Evolutionary conservation across 2,797 vertebrate genomes (phyloP), one percentile per base, ranked within the genome.

Genomic region (Garrulus glandarius): DNA sequence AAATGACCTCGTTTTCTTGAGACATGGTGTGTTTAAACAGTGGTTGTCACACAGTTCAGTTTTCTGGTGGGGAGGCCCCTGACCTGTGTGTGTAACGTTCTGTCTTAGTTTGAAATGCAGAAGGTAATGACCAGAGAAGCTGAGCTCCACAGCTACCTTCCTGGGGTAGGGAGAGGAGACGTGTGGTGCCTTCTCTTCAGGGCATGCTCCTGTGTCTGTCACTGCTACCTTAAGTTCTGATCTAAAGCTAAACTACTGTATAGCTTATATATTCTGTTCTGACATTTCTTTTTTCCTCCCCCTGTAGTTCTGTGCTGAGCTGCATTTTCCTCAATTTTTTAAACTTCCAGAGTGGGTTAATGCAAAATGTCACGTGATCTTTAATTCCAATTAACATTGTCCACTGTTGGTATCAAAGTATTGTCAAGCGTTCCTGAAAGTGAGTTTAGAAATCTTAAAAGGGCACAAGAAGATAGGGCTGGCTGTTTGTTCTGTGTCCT

Each of bases 401-500:
- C 69, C 19, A 1, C 37, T 71, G 18, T 37, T 47, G 50, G 15
- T 83, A 80, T 81, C 52, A 34, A 56, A 87, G 21, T 59, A n/a
- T 77, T 75, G 59, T 37, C 27, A 29, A 52, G 41, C 5, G 0
- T 89, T 91, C 84, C 11, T 29, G 43, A 75, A 91, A 89, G 47
- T 7, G 64, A 68, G 32, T 83, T 91, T 27, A 56, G 78, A 74
- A 89, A n/a, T 77, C 43, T 61, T 68, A 14, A 49, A 71, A 86
- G 50, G 55, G 52, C 77, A 53, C 36, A 18, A 17, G 65, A 57
- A 92, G 61, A 60, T 50, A 68, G 52, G 72, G n/a, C 57, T 80
- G 83, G 22, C 61, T 81, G 84, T 47, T 95, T 95, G 94, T 91
- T 89, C 72, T 65, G 37, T 84, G 85, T 95, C 92, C 87, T 95